A percentile compares a stretch with the other conserved stretches of the same genome.
Conservation (phyloP, 1,140 invertebrate genomes). For the Metopolophium dirhodum region DNA sequence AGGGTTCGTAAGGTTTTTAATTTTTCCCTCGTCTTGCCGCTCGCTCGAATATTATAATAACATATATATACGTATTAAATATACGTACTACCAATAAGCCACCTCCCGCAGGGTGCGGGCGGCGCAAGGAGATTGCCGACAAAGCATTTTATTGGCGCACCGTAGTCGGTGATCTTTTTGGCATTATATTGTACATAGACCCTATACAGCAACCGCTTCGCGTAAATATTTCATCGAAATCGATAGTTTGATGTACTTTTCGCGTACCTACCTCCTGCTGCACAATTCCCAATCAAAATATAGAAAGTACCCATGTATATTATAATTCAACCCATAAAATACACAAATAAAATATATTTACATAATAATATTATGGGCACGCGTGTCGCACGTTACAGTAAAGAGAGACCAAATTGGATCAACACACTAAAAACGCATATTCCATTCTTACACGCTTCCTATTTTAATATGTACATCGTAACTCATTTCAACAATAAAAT, state of each 20-base stretch:
- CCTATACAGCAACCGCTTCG: background rate
- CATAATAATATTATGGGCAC: background rate
- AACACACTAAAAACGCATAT: background rate
- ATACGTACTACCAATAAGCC: background rate
- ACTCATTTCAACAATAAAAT: background rate
- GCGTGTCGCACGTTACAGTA: background rate
- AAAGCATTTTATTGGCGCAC: conserved; percentile 17
- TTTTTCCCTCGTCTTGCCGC: conserved; percentile 15
- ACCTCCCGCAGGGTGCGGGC: background rate
- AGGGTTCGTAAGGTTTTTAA: conserved; percentile 38
- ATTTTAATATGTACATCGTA: background rate
- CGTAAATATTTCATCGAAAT: background rate
- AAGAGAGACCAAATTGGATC: background rate
- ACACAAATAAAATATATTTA: background rate
- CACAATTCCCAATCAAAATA: background rate
- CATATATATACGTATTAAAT: background rate
- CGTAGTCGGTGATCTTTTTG: background rate
- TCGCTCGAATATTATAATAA: background rate
- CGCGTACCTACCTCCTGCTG: background rate
- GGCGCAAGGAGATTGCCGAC: background rate
- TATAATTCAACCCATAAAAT: background rate
- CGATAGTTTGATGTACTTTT: background rate
- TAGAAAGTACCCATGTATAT: background rate
- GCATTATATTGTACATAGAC: background rate
- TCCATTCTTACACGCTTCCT: background rate